Base-by-base conservation (phyloP, 2,113 vertebrate genomes). In the Eupsittula cactorum region DNA sequence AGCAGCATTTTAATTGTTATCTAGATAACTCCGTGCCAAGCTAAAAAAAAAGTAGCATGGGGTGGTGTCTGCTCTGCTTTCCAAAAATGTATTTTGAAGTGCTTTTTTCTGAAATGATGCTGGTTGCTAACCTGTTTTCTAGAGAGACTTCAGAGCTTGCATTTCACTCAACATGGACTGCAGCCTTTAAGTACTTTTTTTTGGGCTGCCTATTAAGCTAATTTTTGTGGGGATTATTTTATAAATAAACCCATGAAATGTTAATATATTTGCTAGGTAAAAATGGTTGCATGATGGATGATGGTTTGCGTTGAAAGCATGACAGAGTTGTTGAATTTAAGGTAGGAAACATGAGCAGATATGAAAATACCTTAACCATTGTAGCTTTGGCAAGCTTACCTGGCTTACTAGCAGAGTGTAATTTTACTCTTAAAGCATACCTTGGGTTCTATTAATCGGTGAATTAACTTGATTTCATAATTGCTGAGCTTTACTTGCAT, bases 231-330 rank as follows among this genome's bases (percentile, higher is more conserved):
- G 78, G 62, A 74, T 84, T 92, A 31, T 28, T 57, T 44, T 87
- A 81, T 74, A 95, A 90, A 92, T 46, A 88, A 93, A 37, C 14
- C 68, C 33, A 86, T 77, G 71, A 91, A 83, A 78, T 74, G 84
- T 79, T 82, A 84, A 93, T 84, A 13, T 68, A 42, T 93, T 81
- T 86, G 16, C 60, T 89, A 78, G 81, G 69, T 87, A 68, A 60
- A 33, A 18, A 16, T 31, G 46, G 59, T 84, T 86, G 27, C 76
- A 15, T 89, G 65, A 47, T 95, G 91, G 86, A 47, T 28, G 29
- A 29, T 67, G 46, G 60, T 88, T 82, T 84, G 69, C 42, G 31
- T 75, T 79, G 92, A 71, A 55, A 89, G 65, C 65, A 12, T 42
- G 59, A 47, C 49, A 16, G 52, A 78, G 47, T n/a, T 65, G 46